Percentiles rank a stretch among this genome's conserved stretches.
Conservation (phyloP, 2,888 invertebrate species). For the Drosophila neotestacea region DNA sequence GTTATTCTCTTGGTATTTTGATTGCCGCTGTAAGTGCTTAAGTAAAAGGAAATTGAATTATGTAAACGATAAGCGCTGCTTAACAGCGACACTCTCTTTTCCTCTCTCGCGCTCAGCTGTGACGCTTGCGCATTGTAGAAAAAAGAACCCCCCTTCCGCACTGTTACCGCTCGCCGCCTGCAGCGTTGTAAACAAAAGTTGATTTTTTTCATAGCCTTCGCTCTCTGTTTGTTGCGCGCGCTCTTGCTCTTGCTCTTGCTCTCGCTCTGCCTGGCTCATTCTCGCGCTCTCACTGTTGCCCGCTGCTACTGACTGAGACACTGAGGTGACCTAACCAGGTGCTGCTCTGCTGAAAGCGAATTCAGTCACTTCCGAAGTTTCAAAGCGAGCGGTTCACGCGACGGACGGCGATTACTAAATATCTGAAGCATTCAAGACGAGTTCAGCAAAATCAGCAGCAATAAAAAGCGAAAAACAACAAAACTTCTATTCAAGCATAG, state of each 20-base stretch:
- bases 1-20: slow-evolving; percentile 43
- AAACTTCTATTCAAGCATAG: slow-evolving; percentile 31
- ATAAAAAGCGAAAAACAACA: slow-evolving; percentile 47
- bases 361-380: slow-evolving; percentile 84
- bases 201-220: slow-evolving; percentile 44
- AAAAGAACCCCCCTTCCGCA: slow-evolving; percentile 17
- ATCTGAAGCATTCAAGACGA: slow-evolving; percentile 39
- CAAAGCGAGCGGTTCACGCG: slow-evolving; percentile 74
- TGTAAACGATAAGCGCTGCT: slow-evolving; percentile 68
- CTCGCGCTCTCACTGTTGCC: slow-evolving; percentile 29
- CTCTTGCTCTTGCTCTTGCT: slow-evolving; percentile 9
- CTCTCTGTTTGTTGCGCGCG: slow-evolving; percentile 50
- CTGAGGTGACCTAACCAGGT: slow-evolving; percentile 83
- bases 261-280: slow-evolving; percentile 24
- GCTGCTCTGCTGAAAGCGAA: slow-evolving; percentile 76
- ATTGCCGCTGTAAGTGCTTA: slow-evolving; percentile 66
- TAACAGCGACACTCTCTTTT: slow-evolving; percentile 52
- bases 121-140: slow-evolving; percentile 55
- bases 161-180: slow-evolving; percentile 50
- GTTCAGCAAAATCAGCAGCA: slow-evolving; percentile 43
- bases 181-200: slow-evolving; percentile 69
- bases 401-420: slow-evolving; percentile 46
- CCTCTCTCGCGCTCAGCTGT: slow-evolving; percentile 51
- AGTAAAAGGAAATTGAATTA: slow-evolving; percentile 71
- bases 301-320: slow-evolving; percentile 21